These are phyloP conservation scores for Rotaria socialis DNA, from an alignment of 2,888 invertebrate species.

Conservation along the genomic window DNA sequence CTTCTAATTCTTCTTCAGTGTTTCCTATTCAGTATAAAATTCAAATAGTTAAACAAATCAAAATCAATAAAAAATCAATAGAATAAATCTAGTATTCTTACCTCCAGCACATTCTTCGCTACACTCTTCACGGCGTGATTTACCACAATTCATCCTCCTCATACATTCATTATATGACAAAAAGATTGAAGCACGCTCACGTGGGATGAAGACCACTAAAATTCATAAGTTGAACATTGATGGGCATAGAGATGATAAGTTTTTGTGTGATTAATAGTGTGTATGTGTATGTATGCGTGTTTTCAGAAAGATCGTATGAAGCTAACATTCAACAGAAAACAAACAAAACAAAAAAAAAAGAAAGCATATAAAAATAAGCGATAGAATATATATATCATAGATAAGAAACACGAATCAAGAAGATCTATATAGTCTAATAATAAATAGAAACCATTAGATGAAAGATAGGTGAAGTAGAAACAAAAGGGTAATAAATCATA, in stretches of 20 bases:
- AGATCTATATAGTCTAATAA: background rate
- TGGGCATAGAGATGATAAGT: background rate
- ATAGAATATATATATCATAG: background rate
- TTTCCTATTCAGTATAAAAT: constrained; percentile 7
- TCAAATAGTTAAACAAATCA: background rate
- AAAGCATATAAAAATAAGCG: background rate
- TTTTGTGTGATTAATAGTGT: background rate
- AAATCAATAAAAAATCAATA: background rate
- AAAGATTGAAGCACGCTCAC: constrained; percentile 46
- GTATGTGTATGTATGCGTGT: background rate
- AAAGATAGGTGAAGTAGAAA: background rate
- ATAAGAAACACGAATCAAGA: background rate
- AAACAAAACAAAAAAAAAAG: background rate
- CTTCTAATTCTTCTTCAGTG: constrained; percentile 46
- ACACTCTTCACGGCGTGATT: constrained; percentile 43
- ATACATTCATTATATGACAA: constrained; percentile 47
- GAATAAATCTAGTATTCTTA: background rate
- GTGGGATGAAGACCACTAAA: constrained; percentile 38
- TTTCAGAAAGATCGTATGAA: constrained; percentile 1
- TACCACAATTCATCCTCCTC: constrained; percentile 45
- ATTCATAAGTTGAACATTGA: background rate
- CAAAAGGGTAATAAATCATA: background rate
- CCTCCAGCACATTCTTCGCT: constrained; percentile 46
- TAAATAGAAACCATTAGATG: too few relatives aligned
- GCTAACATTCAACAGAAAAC: background rate